A percentile compares a stretch with the other conserved stretches of the same genome.
Conservation (phyloP, 2,797 vertebrate species). For the Sylvia borin region DNA sequence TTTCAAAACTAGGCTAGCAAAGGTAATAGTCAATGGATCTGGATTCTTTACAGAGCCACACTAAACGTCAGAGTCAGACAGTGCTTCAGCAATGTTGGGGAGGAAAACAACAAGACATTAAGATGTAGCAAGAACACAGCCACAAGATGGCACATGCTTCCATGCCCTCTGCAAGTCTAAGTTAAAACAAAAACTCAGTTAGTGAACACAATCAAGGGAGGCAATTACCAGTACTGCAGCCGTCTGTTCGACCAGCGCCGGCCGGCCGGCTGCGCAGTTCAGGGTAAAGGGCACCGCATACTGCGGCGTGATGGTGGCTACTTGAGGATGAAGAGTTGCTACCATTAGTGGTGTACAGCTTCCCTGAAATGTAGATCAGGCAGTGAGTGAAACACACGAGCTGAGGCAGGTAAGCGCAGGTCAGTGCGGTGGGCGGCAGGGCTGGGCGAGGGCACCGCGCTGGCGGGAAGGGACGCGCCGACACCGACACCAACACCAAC, state of each 20-base stretch:
- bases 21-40: conserved; percentile 66
- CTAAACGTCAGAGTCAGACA: conserved; percentile 77
- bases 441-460: conserved; percentile 57
- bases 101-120: conserved; percentile 81
- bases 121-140: conserved; percentile 85
- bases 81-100: conserved; percentile 76
- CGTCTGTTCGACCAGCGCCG: conserved; percentile 98
- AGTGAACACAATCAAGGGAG: conserved; percentile 83
- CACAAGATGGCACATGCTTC: conserved; percentile 94
- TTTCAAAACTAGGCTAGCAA: conserved; percentile 63
- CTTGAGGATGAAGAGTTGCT: conserved; percentile 98
- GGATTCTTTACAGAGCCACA: conserved; percentile 75
- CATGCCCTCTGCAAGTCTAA: conserved; percentile 95
- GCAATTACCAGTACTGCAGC: conserved; percentile 99
- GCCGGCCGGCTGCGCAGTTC: conserved; percentile 93
- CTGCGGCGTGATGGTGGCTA: conserved; percentile 95
- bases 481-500: background rate
- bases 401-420: conserved; percentile 65
- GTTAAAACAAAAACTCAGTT: conserved; percentile 81
- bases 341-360: conserved; percentile 99
- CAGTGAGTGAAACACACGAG: conserved; percentile 83
- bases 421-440: background rate
- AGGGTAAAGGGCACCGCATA: conserved; percentile 97
- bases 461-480: background rate
- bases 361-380: conserved; percentile 92